phyloP scores from a whole-genome alignment of 2,888 invertebrate genomes.

The Bellardia pandia region DNA sequence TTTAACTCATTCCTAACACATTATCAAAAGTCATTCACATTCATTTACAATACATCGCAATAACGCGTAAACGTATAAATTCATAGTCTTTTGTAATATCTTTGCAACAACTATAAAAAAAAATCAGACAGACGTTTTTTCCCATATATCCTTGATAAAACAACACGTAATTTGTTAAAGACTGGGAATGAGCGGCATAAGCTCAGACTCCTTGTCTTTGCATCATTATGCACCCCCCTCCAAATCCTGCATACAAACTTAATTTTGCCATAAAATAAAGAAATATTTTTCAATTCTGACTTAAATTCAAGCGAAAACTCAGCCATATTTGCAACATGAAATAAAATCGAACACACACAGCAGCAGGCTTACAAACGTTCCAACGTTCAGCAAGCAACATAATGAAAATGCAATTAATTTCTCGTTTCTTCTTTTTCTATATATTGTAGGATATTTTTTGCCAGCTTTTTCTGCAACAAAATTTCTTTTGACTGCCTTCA shows the following conservation, averaged over 20 bases:
- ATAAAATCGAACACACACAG: conserved; percentile 58
- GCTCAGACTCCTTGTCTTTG: conserved; percentile 29
- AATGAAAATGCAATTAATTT: conserved; percentile 84
- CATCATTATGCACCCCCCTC: conserved; percentile 68
- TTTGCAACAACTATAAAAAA: conserved; percentile 26
- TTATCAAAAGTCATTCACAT: conserved; percentile 73
- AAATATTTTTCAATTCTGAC: conserved; percentile 45
- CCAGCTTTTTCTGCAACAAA: conserved; percentile 20
- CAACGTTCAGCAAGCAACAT: conserved; percentile 77
- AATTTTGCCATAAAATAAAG: conserved; percentile 47
- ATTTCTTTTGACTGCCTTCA: conserved; percentile 66
- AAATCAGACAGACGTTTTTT: conserved; percentile 44
- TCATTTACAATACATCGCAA: conserved; percentile 61
- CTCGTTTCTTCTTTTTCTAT: conserved; percentile 75
- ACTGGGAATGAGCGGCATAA: not conserved
- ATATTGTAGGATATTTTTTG: not conserved
- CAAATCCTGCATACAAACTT: conserved; percentile 46
- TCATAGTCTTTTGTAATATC: conserved; percentile 63
- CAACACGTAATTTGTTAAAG: conserved; percentile 32
- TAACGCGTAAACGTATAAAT: conserved; percentile 68
- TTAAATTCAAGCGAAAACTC: conserved; percentile 33
- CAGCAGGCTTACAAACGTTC: conserved; percentile 22
- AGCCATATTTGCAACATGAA: conserved; percentile 58
- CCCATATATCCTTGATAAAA: conserved; percentile 21
- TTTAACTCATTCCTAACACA: conserved; percentile 27